Conservation (phyloP, 2,888 invertebrate genomes). For the Drosophila anomalata region DNA sequence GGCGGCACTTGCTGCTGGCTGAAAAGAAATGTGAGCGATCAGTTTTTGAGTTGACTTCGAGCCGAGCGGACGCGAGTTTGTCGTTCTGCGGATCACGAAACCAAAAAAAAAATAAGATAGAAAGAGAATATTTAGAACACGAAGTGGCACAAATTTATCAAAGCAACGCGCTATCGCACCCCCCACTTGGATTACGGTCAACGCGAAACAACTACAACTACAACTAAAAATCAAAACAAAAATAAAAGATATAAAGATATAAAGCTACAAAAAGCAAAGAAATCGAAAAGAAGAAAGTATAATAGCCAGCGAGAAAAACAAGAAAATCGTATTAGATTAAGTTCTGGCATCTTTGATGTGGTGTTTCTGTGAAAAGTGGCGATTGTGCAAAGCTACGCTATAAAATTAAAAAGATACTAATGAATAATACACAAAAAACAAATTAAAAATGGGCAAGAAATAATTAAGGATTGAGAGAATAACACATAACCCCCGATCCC, state of each 20-base stretch:
- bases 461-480: conserved; percentile 50
- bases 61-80: conserved; percentile 73
- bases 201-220: conserved; percentile 63
- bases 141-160: conserved; percentile 54
- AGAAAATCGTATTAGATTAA: conserved; percentile 57
- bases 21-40: conserved; percentile 67
- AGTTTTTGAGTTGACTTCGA: conserved; percentile 83
- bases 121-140: conserved; percentile 49
- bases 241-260: conserved; percentile 36
- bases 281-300: conserved; percentile 48
- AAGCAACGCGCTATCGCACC: conserved; percentile 63
- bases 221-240: conserved; percentile 22
- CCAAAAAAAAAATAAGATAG: conserved; percentile 28
- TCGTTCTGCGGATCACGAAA: conserved; percentile 47
- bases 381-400: conserved; percentile 63
- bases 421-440: conserved; percentile 41
- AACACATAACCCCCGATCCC: conserved; percentile 29
- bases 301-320: conserved; percentile 44
- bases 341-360: conserved; percentile 31
- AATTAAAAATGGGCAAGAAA: conserved; percentile 62
- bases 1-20: conserved; percentile 64
- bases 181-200: conserved; percentile 82
- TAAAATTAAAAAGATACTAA: conserved; percentile 48
- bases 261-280: conserved; percentile 35
- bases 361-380: conserved; percentile 41